Evolutionary conservation across 2,888 invertebrate genomes (phyloP), one percentile per base, ranked within the genome.

Genomic region (Dichetophora obliterata): DNA sequence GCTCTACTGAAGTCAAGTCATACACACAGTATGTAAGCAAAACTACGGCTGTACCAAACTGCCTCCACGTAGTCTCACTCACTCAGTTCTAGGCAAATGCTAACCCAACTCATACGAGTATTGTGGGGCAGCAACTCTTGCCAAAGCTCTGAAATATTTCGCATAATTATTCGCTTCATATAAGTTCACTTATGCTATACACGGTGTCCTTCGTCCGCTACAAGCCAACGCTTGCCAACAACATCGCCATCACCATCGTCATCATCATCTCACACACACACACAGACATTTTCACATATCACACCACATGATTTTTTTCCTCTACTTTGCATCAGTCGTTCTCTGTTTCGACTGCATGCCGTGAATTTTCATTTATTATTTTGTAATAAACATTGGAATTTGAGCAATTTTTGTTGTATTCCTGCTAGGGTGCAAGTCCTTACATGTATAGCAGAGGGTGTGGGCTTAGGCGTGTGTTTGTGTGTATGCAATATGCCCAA

Each of bases 331-430:
- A 19, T 27, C 37, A 65, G 14, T 37, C n/a, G 3, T 34, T 34
- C n/a, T 31, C 9, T 65, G 31, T 27, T n/a, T 37, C 37, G 31
- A n/a, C 31, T 65, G 31, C 63, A 37, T 57, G 57, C 22, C 71
- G 59, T 71, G 71, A 71, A 68, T 71, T 57, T 71, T 57, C 71
- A 57, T 71, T 71, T 57, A 57, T 71, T 71, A 71, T 71, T 71
- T 71, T 71, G 37, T 57, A 71, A 71, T 71, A 57, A 71, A 71
- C 71, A 71, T 57, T 27, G 57, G 57, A 70, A 71, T 57, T 71
- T 71, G 22, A 68, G 68, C 27, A 24, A 68, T 68, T 68, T 50
- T 50, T 50, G 50, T 31, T 63, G n/a, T 54, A 9, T 34, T 63
- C n/a, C 31, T 43, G 24, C 9, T 34, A 37, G 63, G 63, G 63